Percentiles rank a stretch among this genome's conserved stretches.
phyloP scores from a whole-genome alignment of 2,113 vertebrate species.

The Larimichthys crocea region DNA sequence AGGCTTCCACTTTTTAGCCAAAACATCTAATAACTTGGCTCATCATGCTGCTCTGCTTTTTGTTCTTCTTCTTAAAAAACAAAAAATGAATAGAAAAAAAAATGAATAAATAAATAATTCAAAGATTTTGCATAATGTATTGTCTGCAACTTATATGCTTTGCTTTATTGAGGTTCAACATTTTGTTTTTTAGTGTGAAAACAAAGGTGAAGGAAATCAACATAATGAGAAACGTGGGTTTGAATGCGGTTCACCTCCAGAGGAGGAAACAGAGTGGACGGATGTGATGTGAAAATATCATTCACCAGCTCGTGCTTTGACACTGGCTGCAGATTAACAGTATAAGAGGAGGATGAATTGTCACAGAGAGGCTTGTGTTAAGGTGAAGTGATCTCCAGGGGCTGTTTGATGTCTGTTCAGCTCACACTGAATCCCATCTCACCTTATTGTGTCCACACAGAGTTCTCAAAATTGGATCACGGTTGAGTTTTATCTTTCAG shows the following conservation, averaged over 20 bases:
- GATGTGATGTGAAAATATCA: constrained; percentile 58
- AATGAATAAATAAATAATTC: too few relatives aligned
- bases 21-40: constrained; percentile 1
- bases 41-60: neutral
- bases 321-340: constrained; percentile 46
- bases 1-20: neutral
- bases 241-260: neutral
- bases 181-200: constrained; percentile 7
- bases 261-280: constrained; percentile 6
- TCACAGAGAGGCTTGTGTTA: constrained; percentile 50
- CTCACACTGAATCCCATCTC: constrained; percentile 56
- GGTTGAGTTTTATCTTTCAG: constrained; percentile 65
- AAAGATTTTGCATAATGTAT: neutral
- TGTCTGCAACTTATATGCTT: neutral
- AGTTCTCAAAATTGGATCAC: constrained; percentile 66
- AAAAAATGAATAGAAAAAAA: too few relatives aligned
- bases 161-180: neutral
- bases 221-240: constrained; percentile 23
- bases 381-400: constrained; percentile 64
- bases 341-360: constrained; percentile 62
- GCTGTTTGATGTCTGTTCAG: constrained; percentile 65
- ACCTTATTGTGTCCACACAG: constrained; percentile 58
- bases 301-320: constrained; percentile 55
- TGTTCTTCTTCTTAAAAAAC: neutral
- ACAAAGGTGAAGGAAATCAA: constrained; percentile 26